Evolutionary conservation across 2,888 invertebrate species (phyloP), one percentile per base, ranked within the genome.

Genomic region (Oxyteleia sp.): DNA sequence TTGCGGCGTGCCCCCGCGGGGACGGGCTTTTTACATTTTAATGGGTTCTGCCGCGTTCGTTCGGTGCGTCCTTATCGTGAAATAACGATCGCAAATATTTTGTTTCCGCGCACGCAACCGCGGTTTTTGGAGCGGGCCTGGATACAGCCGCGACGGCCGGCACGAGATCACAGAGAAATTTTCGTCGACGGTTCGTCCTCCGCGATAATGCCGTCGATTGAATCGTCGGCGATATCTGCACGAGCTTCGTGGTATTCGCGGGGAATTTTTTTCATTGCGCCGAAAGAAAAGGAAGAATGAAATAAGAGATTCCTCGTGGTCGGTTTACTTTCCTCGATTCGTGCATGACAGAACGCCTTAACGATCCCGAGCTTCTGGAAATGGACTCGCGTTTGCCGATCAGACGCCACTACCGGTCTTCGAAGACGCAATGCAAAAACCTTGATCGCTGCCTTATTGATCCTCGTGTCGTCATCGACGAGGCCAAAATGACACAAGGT

Each of bases 181-280:
- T 86, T 90, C 87, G 86, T 87, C 86, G 80, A 85, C 85, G 89
- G 89, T 91, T 91, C 89, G 90, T 91, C 91, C 91, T 91, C 90
- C 91, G 89, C 87, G 82, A 87, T 84, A 86, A 76, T 89, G 90
- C 88, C 87, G 88, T 85, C 88, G 89, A 74, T 91, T 90, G 88
- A 91, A 87, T 85, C 41, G 87, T 86, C 87, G 4, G 47, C 64
- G 64, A 64, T 64, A 47, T 45, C 61, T 26, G 85, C 35, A 35
- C 35, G 26, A 35, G 10, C 10, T 57, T 16, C 8, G 45, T 49
- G 69, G 49, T 69, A 69, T 72, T 53, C 55, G 66, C 53, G 35
- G 69, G 69, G 64, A 57, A 55, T 43, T 53, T 61, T 74, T 53
- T 61, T 29, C 43, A 32, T 53, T 38, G 38, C 47, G 11, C 57